Conservation (phyloP, 2,797 vertebrate genomes). For the Saxicola maurus region DNA sequence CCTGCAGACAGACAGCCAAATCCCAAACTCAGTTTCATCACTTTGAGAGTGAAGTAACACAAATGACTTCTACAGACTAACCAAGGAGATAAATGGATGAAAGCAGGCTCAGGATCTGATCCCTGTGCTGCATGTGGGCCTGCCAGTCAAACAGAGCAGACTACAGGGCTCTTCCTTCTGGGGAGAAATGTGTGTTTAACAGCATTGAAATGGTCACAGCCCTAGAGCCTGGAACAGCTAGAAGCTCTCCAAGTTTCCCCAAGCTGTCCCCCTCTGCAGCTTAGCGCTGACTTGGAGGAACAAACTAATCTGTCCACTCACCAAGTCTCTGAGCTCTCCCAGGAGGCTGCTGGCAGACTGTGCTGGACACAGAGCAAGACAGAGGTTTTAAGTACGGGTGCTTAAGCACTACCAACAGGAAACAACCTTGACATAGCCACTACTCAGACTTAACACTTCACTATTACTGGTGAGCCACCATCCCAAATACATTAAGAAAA, state of each 20-base stretch:
- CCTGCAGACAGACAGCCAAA: neutral
- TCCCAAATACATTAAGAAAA: neutral
- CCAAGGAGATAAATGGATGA: neutral
- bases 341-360: neutral
- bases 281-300: slow-evolving; percentile 4
- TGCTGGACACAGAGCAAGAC: neutral
- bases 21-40: slow-evolving; percentile 14
- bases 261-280: slow-evolving; percentile 8
- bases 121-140: neutral
- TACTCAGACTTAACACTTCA: neutral
- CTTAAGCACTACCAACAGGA: neutral
- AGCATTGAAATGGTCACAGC: neutral
- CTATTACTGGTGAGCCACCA: neutral
- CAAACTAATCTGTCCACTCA: neutral
- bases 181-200: neutral
- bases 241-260: slow-evolving; percentile 35
- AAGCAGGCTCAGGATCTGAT: neutral
- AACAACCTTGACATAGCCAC: neutral
- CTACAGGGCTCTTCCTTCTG: neutral
- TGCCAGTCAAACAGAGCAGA: neutral
- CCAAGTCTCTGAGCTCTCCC: neutral
- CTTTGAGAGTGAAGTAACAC: slow-evolving; percentile 28
- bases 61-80: slow-evolving; percentile 40
- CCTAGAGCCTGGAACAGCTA: neutral
- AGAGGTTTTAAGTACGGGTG: neutral